These are phyloP conservation scores for Calameuta idolon DNA, from an alignment of 2,888 invertebrate species.

Conservation along the genomic window DNA sequence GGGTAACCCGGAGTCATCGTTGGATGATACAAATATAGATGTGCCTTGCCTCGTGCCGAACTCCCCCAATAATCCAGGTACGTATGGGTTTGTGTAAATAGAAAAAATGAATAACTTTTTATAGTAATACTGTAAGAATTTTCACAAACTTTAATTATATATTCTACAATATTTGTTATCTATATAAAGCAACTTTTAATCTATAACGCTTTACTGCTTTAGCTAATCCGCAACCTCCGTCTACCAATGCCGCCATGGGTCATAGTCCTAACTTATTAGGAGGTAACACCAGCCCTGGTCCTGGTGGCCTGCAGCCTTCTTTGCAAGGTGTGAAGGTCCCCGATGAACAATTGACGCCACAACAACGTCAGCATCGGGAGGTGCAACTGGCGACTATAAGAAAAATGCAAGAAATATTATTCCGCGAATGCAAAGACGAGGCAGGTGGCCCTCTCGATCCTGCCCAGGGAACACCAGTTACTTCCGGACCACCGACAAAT, in stretches of 20 bases:
- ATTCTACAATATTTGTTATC: neutral
- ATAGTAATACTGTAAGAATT: neutral
- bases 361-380: slow-evolving; percentile 93
- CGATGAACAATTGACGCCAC: slow-evolving; percentile 95
- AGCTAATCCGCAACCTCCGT: slow-evolving; percentile 59
- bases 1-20: slow-evolving; percentile 62
- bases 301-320: slow-evolving; percentile 72
- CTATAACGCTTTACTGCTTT: slow-evolving; percentile 1
- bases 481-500: slow-evolving; percentile 54
- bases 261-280: slow-evolving; percentile 64
- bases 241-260: slow-evolving; percentile 59
- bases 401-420: slow-evolving; percentile 93
- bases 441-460: slow-evolving; percentile 58
- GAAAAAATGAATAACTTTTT: neutral
- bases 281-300: slow-evolving; percentile 69
- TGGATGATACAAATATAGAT: slow-evolving; percentile 65
- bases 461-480: slow-evolving; percentile 52
- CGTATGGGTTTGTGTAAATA: slow-evolving; percentile 10
- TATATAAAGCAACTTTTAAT: neutral
- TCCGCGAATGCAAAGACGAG: slow-evolving; percentile 78
- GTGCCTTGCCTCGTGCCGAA: slow-evolving; percentile 67
- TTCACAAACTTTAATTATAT: neutral
- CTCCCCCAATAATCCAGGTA: slow-evolving; percentile 64
- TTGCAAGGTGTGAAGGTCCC: slow-evolving; percentile 88
- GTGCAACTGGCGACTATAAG: slow-evolving; percentile 90